Percentiles rank a stretch among this genome's conserved stretches.
Conservation (phyloP, 2,888 invertebrate genomes). For the Coremacera marginata region DNA sequence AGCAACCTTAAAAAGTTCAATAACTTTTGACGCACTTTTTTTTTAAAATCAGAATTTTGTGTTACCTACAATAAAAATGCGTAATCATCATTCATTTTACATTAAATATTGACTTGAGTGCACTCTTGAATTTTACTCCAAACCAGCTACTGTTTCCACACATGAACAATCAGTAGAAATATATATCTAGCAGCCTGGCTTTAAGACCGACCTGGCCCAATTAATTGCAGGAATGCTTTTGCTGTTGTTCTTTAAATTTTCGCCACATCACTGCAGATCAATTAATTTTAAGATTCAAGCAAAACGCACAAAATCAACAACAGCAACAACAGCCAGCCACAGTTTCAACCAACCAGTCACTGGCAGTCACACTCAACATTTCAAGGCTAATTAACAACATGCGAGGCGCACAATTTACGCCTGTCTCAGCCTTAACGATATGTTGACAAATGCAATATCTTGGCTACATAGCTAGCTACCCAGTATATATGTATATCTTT, state of each 20-base stretch:
- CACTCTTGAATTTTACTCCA: background rate
- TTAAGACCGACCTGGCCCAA: background rate
- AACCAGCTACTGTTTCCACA: background rate
- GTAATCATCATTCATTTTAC: background rate
- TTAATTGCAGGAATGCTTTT: background rate
- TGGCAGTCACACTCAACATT: background rate
- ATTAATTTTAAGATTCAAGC: background rate
- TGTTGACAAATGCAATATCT: background rate
- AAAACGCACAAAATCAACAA: background rate
- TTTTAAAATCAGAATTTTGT: too few relatives aligned
- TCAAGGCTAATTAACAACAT: conserved; percentile 13
- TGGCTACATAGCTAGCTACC: background rate
- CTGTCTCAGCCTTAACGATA: background rate
- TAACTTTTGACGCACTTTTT: background rate
- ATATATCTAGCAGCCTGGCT: background rate
- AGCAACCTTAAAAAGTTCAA: conserved; percentile 8
- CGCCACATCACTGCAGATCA: conserved; percentile 1
- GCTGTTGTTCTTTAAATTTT: background rate
- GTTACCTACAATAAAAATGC: too few relatives aligned
- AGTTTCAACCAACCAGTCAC: background rate
- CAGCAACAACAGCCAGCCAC: too few relatives aligned
- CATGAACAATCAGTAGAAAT: too few relatives aligned
- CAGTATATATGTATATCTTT: background rate
- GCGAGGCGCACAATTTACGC: background rate
- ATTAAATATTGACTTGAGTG: background rate